phyloP scores from a whole-genome alignment of 2,113 vertebrate species.

The Stigmatopora argus region DNA sequence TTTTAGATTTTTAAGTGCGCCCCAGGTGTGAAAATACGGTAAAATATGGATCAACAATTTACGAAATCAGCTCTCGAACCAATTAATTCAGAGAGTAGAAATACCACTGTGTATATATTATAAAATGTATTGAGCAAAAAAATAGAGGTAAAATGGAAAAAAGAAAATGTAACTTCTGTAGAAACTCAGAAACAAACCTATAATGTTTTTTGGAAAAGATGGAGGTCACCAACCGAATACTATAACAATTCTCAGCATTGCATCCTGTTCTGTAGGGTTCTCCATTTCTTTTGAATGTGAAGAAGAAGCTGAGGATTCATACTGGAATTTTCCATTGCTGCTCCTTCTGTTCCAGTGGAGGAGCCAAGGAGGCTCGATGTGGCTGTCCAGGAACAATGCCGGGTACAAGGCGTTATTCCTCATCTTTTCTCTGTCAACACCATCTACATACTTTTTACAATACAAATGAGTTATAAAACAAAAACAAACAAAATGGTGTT shows the following conservation, averaged over 20 bases:
- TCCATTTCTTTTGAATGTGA: constrained; percentile 77
- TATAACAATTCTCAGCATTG: neutral
- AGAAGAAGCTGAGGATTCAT: constrained; percentile 72
- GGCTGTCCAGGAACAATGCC: constrained; percentile 89
- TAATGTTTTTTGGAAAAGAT: neutral
- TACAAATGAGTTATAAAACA: too few species aligned
- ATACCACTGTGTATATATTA: too few species aligned
- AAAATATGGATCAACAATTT: too few species aligned
- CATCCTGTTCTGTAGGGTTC: constrained; percentile 73
- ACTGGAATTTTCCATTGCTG: constrained; percentile 86
- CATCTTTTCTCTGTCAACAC: too few species aligned
- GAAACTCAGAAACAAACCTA: neutral
- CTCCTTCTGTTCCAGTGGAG: constrained; percentile 88
- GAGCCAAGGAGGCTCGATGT: constrained; percentile 81
- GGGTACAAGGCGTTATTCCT: constrained; percentile 60
- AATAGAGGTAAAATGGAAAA: neutral
- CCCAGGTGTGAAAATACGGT: too few species aligned
- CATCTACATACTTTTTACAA: too few species aligned
- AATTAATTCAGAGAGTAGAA: too few species aligned
- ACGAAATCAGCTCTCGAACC: too few species aligned
- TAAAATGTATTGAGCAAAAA: neutral
- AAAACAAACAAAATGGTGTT: too few species aligned
- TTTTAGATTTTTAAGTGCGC: too few species aligned
- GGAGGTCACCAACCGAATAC: neutral
- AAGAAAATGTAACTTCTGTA: neutral